These are phyloP conservation scores for Sphyrna mokarran DNA, from an alignment of 2,113 vertebrate species.

Conservation along the genomic window DNA sequence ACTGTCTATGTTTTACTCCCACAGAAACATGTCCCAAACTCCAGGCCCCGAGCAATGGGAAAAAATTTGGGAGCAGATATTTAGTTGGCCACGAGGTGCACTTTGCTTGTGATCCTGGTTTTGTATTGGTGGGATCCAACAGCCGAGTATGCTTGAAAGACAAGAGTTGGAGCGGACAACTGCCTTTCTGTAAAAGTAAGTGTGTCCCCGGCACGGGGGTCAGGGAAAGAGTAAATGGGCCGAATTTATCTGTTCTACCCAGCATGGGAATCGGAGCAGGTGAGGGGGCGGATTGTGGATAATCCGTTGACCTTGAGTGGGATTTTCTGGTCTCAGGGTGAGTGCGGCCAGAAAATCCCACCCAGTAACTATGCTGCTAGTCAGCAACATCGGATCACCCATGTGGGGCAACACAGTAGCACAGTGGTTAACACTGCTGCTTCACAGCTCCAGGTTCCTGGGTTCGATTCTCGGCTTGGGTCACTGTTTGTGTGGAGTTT, in stretches of 20 bases:
- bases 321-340: no score
- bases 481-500: no score
- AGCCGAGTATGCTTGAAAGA: conserved; percentile 62
- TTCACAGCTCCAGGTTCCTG: no score
- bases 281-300: no score
- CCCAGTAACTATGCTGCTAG: background rate
- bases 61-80: conserved; percentile 60
- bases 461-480: no score
- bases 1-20: background rate
- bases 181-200: conserved; percentile 65
- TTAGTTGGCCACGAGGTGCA: conserved; percentile 66
- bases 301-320: no score
- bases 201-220: background rate
- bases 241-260: no score
- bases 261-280: no score
- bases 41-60: conserved; percentile 55
- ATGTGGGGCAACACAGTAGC: no score
- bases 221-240: background rate
- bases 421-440: no score
- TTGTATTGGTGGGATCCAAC: conserved; percentile 65
- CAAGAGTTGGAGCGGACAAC: conserved; percentile 64
- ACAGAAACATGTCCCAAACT: conserved; percentile 62
- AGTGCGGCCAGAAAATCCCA: no score
- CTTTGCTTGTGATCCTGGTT: conserved; percentile 64
- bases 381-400: background rate